A percentile compares a stretch with the other conserved stretches of the same genome.
Conservation (phyloP, 2,888 invertebrate species). For the Psococerastis gibbosa region DNA sequence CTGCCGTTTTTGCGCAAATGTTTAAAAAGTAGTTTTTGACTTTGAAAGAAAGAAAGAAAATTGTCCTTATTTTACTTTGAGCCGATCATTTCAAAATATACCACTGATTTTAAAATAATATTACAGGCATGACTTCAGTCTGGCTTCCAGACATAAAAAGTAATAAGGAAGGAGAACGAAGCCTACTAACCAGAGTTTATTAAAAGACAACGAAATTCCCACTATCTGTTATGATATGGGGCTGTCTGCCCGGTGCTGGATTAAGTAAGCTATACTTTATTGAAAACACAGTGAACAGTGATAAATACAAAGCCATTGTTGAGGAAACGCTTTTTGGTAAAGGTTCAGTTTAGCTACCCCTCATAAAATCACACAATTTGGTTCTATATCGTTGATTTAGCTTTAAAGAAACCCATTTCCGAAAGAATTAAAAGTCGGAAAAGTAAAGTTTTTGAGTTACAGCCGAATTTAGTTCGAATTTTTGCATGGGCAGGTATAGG, state of each 20-base stretch:
- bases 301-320: neutral
- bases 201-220: neutral
- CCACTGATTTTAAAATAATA: no score
- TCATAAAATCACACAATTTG: no score
- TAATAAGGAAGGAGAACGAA: neutral
- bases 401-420: no score
- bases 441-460: no score
- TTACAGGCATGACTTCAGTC: neutral
- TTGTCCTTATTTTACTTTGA: neutral
- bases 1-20: no score
- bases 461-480: no score
- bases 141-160: neutral
- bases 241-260: neutral
- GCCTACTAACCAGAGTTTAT: neutral
- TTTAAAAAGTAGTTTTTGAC: slow-evolving; percentile 14
- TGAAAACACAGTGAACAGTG: neutral
- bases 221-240: neutral
- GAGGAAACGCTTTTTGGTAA: neutral
- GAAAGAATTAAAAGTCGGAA: no score
- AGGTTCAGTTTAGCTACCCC: no score
- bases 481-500: no score
- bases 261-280: neutral
- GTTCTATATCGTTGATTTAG: no score
- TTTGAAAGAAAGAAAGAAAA: slow-evolving; percentile 4
- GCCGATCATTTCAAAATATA: no score